Conservation (phyloP, 2,797 vertebrate genomes). For the Babyrousa celebensis region DNA sequence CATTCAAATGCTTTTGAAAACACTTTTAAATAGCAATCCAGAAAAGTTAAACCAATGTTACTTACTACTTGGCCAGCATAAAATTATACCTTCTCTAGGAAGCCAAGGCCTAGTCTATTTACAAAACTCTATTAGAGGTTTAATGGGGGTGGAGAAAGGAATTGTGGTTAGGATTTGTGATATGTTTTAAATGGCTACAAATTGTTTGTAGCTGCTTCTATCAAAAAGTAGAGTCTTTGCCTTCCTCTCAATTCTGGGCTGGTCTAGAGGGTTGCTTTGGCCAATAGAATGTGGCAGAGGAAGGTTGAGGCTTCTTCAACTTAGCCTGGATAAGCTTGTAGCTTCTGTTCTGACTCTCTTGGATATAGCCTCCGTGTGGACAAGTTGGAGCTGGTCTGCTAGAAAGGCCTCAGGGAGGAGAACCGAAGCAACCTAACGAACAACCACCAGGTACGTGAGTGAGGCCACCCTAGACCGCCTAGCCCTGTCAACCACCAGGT, state of each 20-base stretch:
- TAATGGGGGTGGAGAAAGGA: neutral
- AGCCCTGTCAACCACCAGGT: neutral
- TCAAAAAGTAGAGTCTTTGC: neutral
- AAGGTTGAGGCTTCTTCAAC: neutral
- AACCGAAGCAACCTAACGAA: neutral
- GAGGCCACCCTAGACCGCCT: neutral
- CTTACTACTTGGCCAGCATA: neutral
- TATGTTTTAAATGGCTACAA: neutral
- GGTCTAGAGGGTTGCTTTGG: neutral
- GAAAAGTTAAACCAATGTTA: conserved; percentile 9
- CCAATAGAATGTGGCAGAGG: neutral
- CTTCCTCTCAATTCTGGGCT: neutral
- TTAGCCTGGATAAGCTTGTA: neutral
- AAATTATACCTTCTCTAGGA: neutral
- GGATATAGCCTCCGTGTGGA: neutral
- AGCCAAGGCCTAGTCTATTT: neutral
- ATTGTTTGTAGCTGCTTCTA: neutral
- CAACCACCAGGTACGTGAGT: neutral
- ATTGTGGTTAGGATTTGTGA: neutral
- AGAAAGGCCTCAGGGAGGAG: neutral
- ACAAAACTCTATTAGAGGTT: neutral
- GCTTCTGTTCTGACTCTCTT: neutral
- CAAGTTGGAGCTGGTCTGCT: neutral
- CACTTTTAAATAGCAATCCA: conserved; percentile 41
- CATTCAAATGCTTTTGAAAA: conserved; percentile 40